Conservation (phyloP, 53 echinoderm and acorn worm species). For the Actinopyga echinites region DNA sequence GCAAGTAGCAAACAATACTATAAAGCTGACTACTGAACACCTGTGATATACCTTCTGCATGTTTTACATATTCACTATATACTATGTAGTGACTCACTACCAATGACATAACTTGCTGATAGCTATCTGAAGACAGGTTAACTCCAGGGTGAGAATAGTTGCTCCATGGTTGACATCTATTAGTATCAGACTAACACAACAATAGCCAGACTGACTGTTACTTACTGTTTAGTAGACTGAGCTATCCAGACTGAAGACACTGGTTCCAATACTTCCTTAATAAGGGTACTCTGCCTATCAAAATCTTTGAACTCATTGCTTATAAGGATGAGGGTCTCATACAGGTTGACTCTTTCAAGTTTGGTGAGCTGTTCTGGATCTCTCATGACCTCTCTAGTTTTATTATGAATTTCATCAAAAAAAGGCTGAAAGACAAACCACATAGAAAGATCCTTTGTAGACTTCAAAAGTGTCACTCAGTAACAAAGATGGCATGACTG, state of each 20-base stretch:
- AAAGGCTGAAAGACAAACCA: constrained; percentile 60
- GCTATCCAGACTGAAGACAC: constrained; percentile 68
- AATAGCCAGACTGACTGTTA: not conserved
- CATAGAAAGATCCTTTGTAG: too few species aligned
- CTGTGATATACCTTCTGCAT: too few species aligned
- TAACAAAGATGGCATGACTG: too few species aligned
- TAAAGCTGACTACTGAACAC: too few species aligned
- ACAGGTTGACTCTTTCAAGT: constrained; percentile 85
- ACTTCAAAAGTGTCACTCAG: too few species aligned
- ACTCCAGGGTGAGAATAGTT: too few species aligned
- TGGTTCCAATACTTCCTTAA: constrained; percentile 80
- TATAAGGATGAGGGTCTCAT: constrained; percentile 87
- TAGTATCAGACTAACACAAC: not conserved
- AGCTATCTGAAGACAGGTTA: too few species aligned
- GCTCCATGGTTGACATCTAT: too few species aligned
- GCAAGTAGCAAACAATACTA: too few species aligned
- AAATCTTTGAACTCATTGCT: constrained; percentile 87
- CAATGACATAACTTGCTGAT: too few species aligned
- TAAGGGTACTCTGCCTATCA: constrained; percentile 79
- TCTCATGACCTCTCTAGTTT: constrained; percentile 61
- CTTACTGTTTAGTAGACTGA: constrained; percentile 74
- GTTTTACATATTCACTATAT: too few species aligned
- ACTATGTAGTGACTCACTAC: too few species aligned
- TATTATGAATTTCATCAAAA: constrained; percentile 81
- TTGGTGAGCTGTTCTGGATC: constrained; percentile 93